Conservation (phyloP, 2,888 invertebrate species). For the Scaptodrosophila latifasciaeformis region DNA sequence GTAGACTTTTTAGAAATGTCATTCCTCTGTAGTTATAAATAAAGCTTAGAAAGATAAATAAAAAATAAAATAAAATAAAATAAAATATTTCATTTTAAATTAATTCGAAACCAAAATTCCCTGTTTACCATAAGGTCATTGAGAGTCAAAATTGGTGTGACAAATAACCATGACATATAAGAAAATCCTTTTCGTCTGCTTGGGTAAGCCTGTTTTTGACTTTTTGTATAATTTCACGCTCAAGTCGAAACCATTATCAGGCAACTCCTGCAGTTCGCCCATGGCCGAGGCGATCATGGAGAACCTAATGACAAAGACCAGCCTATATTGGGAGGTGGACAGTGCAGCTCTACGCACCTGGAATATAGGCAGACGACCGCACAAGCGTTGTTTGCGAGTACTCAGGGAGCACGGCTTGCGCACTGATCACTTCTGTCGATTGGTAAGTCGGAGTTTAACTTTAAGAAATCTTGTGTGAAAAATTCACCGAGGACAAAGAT, state of each 20-base stretch:
- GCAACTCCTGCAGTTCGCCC: slow-evolving; percentile 95
- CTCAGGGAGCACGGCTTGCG: slow-evolving; percentile 79
- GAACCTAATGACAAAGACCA: slow-evolving; percentile 69
- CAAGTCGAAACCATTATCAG: too few relatives aligned
- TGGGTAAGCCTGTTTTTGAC: slow-evolving; percentile 44
- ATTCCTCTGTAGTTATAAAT: background rate
- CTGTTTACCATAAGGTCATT: slow-evolving; percentile 7
- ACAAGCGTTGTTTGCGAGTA: slow-evolving; percentile 78
- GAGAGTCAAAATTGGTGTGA: background rate
- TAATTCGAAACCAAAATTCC: slow-evolving; percentile 20
- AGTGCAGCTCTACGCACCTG: slow-evolving; percentile 91
- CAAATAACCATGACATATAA: slow-evolving; percentile 31
- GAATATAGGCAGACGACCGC: slow-evolving; percentile 88
- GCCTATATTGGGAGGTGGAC: slow-evolving; percentile 84
- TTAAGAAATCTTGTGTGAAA: too few relatives aligned
- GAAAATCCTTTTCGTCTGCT: slow-evolving; percentile 50
- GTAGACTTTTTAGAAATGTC: slow-evolving; percentile 19
- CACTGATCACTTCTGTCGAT: slow-evolving; percentile 80
- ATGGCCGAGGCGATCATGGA: slow-evolving; percentile 94
- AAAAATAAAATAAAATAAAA: too few relatives aligned
- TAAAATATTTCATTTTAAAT: too few relatives aligned
- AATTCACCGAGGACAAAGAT: too few relatives aligned
- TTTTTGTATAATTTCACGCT: too few relatives aligned
- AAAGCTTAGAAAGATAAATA: background rate
- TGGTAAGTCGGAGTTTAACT: slow-evolving; percentile 70